A percentile compares a stretch with the other conserved stretches of the same genome.
Evolutionary conservation across 1,140 invertebrate genomes (phyloP).

Genomic region (Vanessa atalanta): DNA sequence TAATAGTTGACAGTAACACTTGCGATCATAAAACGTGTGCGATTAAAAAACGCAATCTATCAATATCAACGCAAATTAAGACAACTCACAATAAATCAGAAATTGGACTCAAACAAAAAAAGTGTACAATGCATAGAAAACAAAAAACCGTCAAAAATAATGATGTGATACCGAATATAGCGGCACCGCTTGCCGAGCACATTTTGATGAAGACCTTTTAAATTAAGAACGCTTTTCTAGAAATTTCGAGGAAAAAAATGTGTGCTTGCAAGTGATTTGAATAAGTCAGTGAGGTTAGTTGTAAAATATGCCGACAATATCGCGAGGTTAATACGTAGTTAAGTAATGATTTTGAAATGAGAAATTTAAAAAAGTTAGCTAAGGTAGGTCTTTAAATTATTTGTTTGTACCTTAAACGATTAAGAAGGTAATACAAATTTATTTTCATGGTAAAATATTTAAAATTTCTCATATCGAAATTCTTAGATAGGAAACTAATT

Average conservation of each 20-base stretch:
- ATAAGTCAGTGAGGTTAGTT: slow-evolving; percentile 49
- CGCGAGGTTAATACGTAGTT: slow-evolving; percentile 53
- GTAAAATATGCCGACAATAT: slow-evolving; percentile 72
- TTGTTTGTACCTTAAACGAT: background rate
- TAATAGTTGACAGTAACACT: slow-evolving; percentile 44
- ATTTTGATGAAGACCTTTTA: slow-evolving; percentile 72
- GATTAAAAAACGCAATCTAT: slow-evolving; percentile 65
- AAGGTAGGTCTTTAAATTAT: background rate
- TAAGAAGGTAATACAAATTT: background rate
- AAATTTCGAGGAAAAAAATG: slow-evolving; percentile 32
- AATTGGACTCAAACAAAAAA: slow-evolving; percentile 68
- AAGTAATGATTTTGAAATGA: slow-evolving; percentile 47
- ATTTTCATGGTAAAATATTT: slow-evolving; percentile 8
- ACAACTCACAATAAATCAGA: slow-evolving; percentile 75
- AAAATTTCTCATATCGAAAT: slow-evolving; percentile 47
- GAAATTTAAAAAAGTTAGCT: slow-evolving; percentile 37
- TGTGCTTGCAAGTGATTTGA: slow-evolving; percentile 28
- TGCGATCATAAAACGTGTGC: slow-evolving; percentile 56
- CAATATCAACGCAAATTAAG: slow-evolving; percentile 69
- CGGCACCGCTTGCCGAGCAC: slow-evolving; percentile 61
- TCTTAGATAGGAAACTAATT: slow-evolving; percentile 74
- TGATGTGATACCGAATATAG: slow-evolving; percentile 58
- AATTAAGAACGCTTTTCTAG: slow-evolving; percentile 32
- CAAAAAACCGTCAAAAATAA: slow-evolving; percentile 57
- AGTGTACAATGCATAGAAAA: slow-evolving; percentile 67